Base-by-base conservation (phyloP, 2,113 vertebrate species). In the Acrocephalus kingi region DNA sequence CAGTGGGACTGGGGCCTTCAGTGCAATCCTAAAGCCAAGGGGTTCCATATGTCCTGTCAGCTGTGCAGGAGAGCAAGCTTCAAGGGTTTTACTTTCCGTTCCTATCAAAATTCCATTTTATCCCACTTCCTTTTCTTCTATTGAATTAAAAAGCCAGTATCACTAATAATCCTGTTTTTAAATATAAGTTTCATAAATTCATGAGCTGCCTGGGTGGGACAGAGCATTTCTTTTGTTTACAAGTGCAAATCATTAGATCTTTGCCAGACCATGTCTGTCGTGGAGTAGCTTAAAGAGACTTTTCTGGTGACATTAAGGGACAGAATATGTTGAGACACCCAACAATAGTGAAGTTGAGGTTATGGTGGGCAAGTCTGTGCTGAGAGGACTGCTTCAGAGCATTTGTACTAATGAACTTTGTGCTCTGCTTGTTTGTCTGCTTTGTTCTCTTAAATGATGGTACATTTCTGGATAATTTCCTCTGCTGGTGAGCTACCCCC, bases 391-490 rank as follows among this genome's bases (percentile, higher is more conserved):
- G 58, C 59, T 94, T 64, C 48, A 41, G 88, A 94, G 30, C 81
- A 39, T 91, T 95, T 62, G 54, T 93, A 63, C 68, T 64, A 73
- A 87, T 84, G 90, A 84, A 79, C 67, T 92, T 92, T 95, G 91
- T 96, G 74, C 58, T 92, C 58, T 37, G 49, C 84, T 87, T 90
- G 83, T 94, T 89, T 81, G 45, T 75, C 80, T 93, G 81, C 78
- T 89, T 93, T 79, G 83, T 95, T 95, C 88, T 49, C 86, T 74
- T 63, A 89, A 96, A 94, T 55, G 76, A 71, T 87, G 78, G 59
- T 28, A 41, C 77, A 87, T 89, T 94, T 77, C 80, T 95, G 84
- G 88, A 89, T 90, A 91, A 89, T 96, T 97, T 95, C 81, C 89
- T 78, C 84, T 8, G 3, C 76, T 88, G 88, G 93, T 96, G 66